phyloP scores from a whole-genome alignment of 2,888 invertebrate genomes.

The Zaprionus lineosus region DNA sequence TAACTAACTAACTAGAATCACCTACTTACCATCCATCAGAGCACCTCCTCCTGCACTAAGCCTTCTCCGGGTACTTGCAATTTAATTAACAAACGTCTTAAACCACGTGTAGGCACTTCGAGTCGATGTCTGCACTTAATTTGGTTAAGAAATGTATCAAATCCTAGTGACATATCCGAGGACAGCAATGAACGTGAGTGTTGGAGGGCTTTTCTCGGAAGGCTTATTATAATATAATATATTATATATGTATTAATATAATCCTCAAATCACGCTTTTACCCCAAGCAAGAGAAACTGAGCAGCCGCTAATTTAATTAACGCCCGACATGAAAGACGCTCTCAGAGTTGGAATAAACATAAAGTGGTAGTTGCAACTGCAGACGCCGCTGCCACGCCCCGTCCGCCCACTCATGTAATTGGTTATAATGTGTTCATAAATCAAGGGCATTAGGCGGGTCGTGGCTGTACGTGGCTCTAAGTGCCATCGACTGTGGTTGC shows the following conservation, averaged over 20 bases:
- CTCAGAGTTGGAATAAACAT: conserved; percentile 37
- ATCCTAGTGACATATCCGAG: too few relatives aligned
- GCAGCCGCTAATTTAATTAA: conserved; percentile 67
- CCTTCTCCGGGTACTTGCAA: conserved; percentile 43
- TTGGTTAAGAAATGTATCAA: too few relatives aligned
- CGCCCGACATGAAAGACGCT: conserved; percentile 47
- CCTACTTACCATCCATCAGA: neutral
- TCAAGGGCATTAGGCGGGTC: conserved; percentile 32
- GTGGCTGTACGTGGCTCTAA: conserved; percentile 4
- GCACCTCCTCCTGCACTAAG: conserved; percentile 14
- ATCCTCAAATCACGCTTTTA: neutral
- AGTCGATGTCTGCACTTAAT: too few relatives aligned
- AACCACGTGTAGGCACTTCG: too few relatives aligned
- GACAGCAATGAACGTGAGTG: too few relatives aligned
- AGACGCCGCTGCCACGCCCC: conserved; percentile 18
- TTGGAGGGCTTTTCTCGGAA: too few relatives aligned
- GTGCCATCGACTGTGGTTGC: conserved; percentile 23
- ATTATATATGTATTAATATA: too few relatives aligned
- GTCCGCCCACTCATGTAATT: conserved; percentile 54
- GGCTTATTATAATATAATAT: too few relatives aligned
- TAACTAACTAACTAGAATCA: conserved; percentile 28
- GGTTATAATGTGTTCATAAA: conserved; percentile 70
- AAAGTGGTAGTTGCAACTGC: conserved; percentile 16
- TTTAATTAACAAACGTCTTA: too few relatives aligned
- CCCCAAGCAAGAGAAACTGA: conserved; percentile 11